These are phyloP conservation scores for Phenganax stokvisi DNA, from an alignment of 92 coral and sea anemone genomes.

Conservation along the genomic window DNA sequence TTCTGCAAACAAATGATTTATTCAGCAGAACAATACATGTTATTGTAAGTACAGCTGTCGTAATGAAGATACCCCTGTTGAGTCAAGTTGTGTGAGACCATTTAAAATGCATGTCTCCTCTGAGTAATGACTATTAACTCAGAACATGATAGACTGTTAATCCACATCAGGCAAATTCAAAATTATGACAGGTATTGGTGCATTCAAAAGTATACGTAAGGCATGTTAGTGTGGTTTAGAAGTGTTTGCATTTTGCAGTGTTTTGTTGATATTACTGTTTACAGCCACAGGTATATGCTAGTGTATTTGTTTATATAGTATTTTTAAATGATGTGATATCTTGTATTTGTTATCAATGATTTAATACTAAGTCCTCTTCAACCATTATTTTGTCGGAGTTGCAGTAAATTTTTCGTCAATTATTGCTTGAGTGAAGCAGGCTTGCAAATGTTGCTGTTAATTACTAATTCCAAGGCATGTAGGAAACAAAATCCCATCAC, in stretches of 20 bases:
- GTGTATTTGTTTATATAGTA: conserved; percentile 4
- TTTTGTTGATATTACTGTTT: not conserved
- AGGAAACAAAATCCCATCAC: too few relatives aligned
- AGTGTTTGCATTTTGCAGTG: not conserved
- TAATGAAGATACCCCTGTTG: conserved; percentile 15
- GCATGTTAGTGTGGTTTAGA: not conserved
- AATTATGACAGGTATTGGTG: conserved; percentile 29
- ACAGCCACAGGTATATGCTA: not conserved
- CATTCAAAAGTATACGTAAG: not conserved
- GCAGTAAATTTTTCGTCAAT: too few relatives aligned
- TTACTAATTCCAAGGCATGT: too few relatives aligned
- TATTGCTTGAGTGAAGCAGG: too few relatives aligned
- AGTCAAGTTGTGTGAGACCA: not conserved
- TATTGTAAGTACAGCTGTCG: conserved; percentile 20
- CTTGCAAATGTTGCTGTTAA: too few relatives aligned
- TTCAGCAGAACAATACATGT: conserved; percentile 21
- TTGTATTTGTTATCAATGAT: not conserved
- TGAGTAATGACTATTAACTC: conserved; percentile 8
- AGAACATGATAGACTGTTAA: not conserved
- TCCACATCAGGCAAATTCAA: not conserved
- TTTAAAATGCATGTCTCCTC: not conserved
- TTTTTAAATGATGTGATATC: not conserved
- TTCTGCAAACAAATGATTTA: conserved; percentile 7
- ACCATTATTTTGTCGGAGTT: too few relatives aligned
- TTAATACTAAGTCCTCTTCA: not conserved